Evolutionary conservation across 92 coral and sea anemone genomes (phyloP).

Genomic region (Micromussa lordhowensis): DNA sequence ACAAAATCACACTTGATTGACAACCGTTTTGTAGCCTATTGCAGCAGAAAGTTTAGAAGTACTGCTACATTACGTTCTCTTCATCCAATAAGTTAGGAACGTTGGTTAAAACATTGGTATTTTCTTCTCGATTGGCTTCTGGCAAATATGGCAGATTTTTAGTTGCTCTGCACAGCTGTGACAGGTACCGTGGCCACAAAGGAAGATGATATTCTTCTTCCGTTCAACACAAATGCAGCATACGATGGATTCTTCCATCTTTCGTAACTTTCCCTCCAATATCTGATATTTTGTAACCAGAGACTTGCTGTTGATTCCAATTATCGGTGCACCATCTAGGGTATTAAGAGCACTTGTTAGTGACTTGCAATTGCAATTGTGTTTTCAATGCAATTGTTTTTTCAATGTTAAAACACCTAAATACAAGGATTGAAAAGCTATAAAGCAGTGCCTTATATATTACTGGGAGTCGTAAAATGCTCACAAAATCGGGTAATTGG

Average conservation of each 20-base stretch:
- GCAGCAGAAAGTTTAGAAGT: background rate
- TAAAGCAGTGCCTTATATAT: no score
- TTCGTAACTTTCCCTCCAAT: slow-evolving; percentile 56
- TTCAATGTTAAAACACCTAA: no score
- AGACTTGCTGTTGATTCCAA: slow-evolving; percentile 32
- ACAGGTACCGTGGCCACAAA: slow-evolving; percentile 78
- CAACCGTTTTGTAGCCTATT: no score
- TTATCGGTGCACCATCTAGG: slow-evolving; percentile 47
- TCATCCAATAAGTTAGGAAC: background rate
- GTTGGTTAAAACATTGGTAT: slow-evolving; percentile 48
- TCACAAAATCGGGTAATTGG: no score
- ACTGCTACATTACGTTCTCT: background rate
- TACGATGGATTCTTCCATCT: slow-evolving; percentile 63
- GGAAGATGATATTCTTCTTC: slow-evolving; percentile 69
- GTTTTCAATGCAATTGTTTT: no score
- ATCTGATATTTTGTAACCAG: slow-evolving; percentile 47
- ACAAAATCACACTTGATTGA: no score
- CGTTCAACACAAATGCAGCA: slow-evolving; percentile 71
- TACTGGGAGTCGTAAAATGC: no score
- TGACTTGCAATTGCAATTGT: no score
- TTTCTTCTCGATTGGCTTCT: slow-evolving; percentile 66
- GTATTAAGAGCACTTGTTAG: background rate
- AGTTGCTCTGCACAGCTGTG: slow-evolving; percentile 71
- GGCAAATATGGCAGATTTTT: slow-evolving; percentile 63
- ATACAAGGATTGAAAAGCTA: no score